These are phyloP conservation scores for Drosophila mimica DNA, from an alignment of 2,888 invertebrate species.

Conservation along the genomic window DNA sequence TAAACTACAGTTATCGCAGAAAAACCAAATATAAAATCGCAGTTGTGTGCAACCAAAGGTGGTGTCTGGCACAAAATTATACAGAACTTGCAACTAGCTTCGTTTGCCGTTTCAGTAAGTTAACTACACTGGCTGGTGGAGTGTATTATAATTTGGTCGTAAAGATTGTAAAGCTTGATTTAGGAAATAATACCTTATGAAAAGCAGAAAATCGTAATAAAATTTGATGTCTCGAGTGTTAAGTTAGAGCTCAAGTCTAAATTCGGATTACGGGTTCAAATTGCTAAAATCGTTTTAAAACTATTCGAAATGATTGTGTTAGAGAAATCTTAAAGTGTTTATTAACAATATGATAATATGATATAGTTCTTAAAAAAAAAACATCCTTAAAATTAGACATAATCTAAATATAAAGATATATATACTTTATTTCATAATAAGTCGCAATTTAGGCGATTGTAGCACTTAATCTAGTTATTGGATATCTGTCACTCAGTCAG, in stretches of 20 bases:
- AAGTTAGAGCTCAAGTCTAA: not conserved
- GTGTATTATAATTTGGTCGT: not conserved
- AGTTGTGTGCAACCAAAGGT: not conserved
- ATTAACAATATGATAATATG: not conserved
- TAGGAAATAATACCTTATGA: not conserved
- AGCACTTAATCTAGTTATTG: not conserved
- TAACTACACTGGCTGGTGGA: not conserved
- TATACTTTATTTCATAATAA: too few species aligned
- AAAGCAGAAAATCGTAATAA: not conserved
- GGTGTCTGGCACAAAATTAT: not conserved
- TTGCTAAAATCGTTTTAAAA: not conserved
- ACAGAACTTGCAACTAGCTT: not conserved
- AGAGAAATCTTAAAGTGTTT: not conserved
- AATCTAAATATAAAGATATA: not conserved
- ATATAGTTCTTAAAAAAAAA: not conserved
- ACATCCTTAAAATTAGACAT: not conserved
- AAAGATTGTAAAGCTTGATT: not conserved
- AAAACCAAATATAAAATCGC: not conserved
- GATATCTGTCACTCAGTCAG: not conserved
- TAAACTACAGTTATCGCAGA: not conserved
- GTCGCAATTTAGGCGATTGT: not conserved
- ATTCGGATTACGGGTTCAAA: not conserved
- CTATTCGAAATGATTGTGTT: not conserved
- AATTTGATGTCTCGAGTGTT: not conserved
- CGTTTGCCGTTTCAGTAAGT: not conserved